Base-by-base conservation (phyloP, 1,140 invertebrate species). In the Hypsibius dujardini region DNA sequence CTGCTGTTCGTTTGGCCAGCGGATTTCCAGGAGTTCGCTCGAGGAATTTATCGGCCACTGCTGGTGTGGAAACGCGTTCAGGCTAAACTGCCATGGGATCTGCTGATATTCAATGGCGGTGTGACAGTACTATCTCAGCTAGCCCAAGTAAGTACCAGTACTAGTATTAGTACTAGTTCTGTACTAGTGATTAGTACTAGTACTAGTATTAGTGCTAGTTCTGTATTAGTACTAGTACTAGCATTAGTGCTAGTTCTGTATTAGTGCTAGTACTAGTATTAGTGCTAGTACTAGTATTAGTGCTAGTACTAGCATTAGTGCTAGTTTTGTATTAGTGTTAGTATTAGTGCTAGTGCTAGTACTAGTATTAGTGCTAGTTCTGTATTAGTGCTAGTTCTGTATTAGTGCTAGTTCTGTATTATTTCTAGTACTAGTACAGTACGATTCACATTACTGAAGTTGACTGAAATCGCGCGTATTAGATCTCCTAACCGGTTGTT, bases 51-150 rank as follows among this genome's bases (percentile, higher is more conserved):
- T n/a, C 50, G 50, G 50, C 50, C 50, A n/a, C n/a, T 56, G 50
- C 50, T 56, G 50, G n/a, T n/a, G 7, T 56, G 50, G 50, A 56
- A 56, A 56, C 50, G n/a, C 7, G 50, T n/a, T 56, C 50, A 56
- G n/a, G 50, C 50, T n/a, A 56, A 56, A n/a, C 50, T 56, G 7
- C 50, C 50, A 56, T 56, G 50, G 50, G 50, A 56, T 56, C n/a
- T 56, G 50, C 50, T 56, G 50, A 56, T 56, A n/a, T 56, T 56
- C n/a, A n/a, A 7, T n/a, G 50, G 50, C 50, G 50, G 50, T 56
- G 50, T 56, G 7, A n/a, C 50, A 56, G 50, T n/a, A 7, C 7
- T 56, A 56, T 12, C 50, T 12, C 50, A 56, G 7, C 7, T 56
- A n/a, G 50, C 50, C 50, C 7, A 56, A n/a, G 50, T 56, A 56